Percentiles rank a stretch among this genome's conserved stretches.
These are phyloP conservation scores for Pantelozetes paolii DNA, from an alignment of 2,888 invertebrate species.

Conservation along the genomic window DNA sequence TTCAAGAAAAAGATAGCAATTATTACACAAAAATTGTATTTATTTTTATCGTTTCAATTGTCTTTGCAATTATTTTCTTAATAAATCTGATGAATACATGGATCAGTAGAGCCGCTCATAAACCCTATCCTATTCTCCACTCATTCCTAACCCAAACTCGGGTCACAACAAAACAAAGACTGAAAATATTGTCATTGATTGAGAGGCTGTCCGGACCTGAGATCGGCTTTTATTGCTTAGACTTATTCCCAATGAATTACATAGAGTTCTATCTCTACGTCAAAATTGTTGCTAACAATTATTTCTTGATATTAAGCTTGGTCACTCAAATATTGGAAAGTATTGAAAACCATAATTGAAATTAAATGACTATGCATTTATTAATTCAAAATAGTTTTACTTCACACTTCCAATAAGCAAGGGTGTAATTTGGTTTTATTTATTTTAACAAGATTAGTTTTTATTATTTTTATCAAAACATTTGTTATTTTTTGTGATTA, in stretches of 20 bases:
- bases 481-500: too few relatives aligned
- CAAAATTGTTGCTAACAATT: background rate
- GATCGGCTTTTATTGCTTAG: background rate
- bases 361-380: too few relatives aligned
- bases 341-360: too few relatives aligned
- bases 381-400: too few relatives aligned
- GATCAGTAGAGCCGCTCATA: background rate
- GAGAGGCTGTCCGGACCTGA: background rate
- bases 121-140: background rate
- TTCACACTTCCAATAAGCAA: too few relatives aligned
- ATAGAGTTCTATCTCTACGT: background rate
- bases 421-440: too few relatives aligned
- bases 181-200: background rate
- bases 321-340: too few relatives aligned
- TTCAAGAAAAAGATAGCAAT: background rate
- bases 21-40: background rate
- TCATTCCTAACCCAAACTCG: background rate
- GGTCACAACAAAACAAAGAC: background rate
- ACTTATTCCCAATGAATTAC: background rate
- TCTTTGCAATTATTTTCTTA: background rate
- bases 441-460: too few relatives aligned
- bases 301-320: too few relatives aligned
- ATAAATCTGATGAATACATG: background rate
- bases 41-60: background rate
- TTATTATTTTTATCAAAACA: too few relatives aligned